Base-by-base conservation (phyloP, 2,797 vertebrate genomes). In the Graptemys geographica region DNA sequence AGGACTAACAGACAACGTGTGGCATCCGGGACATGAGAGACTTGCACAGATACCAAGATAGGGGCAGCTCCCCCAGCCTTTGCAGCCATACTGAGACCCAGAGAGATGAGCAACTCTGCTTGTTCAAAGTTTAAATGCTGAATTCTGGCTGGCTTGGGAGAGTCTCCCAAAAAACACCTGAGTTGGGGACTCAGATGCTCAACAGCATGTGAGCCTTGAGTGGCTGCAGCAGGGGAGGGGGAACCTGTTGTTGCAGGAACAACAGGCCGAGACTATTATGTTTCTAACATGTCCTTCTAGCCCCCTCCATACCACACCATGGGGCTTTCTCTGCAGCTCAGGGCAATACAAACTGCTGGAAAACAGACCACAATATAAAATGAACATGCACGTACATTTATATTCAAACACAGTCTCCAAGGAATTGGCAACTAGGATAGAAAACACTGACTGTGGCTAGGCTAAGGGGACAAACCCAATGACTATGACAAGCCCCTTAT, bases 381-480 rank as follows among this genome's bases (percentile, higher is more conserved):
- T 28, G 55, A 87, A 74, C 81, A 92, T 5, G 0, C 7, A 0
- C 28, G 78, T 79, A 90, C 90, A 74, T n/a, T 93, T 93, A 91
- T 85, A 94, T 79, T 65, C 65, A 91, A 90, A 88, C 49, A 89
- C 49, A 21, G 84, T 62, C 88, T 87, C 86, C 5, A 4, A 88
- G 84, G 33, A 69, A n/a, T 5, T 37, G 33, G 62, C 16, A 69
- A 19, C 16, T 19, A 16, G 33, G 91, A 93, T 33, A 92, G 79
- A 44, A 89, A 89, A 90, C 83, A 59, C 72, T 1, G 27, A 4
- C 91, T 80, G 62, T 81, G 83, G 56, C 83, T 90, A 80, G 96
- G 96, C 33, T 69, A 85, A 88, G 94, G 94, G 89, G 93, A 96
- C 92, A 92, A 88, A 94, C 49, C 69, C 81, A 88, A 57, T 74